Conservation (phyloP, 2,113 vertebrate genomes). For the Sclerurus mexicanus region DNA sequence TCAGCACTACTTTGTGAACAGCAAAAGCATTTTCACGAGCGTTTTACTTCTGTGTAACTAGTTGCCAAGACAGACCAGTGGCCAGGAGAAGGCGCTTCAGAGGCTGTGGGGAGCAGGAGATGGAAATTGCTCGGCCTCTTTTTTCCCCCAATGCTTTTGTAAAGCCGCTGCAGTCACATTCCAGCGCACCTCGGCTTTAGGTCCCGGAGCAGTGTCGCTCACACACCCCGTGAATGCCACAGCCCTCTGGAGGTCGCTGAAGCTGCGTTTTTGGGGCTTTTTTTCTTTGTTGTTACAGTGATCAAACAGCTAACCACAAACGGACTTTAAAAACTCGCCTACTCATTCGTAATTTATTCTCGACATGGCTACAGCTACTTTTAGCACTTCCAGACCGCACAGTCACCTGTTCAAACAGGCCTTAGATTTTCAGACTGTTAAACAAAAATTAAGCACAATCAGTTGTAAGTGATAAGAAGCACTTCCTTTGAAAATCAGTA, state of each 20-base stretch:
- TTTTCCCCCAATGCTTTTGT: fast-evolving
- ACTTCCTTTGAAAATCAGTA: neutral
- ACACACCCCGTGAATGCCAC: fast-evolving
- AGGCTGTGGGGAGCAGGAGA: too few species aligned
- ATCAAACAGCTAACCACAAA: neutral
- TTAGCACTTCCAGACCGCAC: neutral
- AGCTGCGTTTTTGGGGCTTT: neutral
- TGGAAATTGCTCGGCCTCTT: neutral
- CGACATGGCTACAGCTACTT: neutral
- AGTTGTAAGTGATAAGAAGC: neutral
- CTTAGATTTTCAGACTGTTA: neutral
- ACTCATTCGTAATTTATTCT: neutral
- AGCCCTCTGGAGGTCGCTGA: neutral
- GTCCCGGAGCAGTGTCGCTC: neutral
- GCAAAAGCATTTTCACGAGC: neutral
- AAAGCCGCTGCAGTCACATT: neutral
- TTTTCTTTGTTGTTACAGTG: neutral
- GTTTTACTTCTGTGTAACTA: too few species aligned
- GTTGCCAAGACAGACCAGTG: too few species aligned
- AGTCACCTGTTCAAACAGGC: neutral
- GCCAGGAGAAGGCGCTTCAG: too few species aligned
- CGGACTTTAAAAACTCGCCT: neutral
- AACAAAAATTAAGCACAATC: neutral
- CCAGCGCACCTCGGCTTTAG: fast-evolving
- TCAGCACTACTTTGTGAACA: neutral